These are phyloP conservation scores for Pempheris klunzingeri DNA, from an alignment of 2,797 vertebrate species.

Conservation along the genomic window DNA sequence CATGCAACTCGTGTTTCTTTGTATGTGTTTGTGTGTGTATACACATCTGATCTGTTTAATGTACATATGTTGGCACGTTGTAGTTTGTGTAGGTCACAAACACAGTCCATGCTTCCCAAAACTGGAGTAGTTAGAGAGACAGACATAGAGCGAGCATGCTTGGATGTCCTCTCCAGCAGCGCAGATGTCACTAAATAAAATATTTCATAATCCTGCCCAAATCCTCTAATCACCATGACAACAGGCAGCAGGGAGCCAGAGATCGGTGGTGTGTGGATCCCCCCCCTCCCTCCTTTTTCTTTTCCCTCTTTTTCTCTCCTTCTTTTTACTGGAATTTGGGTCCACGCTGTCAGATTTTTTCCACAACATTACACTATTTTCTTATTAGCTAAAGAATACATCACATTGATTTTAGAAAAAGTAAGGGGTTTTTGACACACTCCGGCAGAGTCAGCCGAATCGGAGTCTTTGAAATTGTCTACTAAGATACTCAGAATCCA, in stretches of 20 bases:
- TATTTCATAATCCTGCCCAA: slow-evolving; percentile 88
- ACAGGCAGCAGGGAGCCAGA: slow-evolving; percentile 84
- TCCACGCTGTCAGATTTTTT: slow-evolving; percentile 26
- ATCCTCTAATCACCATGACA: slow-evolving; percentile 88
- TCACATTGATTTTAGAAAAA: slow-evolving; percentile 4
- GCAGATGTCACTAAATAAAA: slow-evolving; percentile 87
- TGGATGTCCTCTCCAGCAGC: slow-evolving; percentile 82
- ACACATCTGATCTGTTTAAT: slow-evolving; percentile 23
- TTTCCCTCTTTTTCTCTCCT: slow-evolving; percentile 26
- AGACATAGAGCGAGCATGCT: slow-evolving; percentile 55
- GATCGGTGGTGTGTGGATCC: slow-evolving; percentile 77
- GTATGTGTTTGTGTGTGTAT: neutral
- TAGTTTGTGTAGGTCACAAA: slow-evolving; percentile 50
- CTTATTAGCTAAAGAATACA: neutral
- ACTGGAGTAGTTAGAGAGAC: slow-evolving; percentile 53
- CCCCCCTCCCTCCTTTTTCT: slow-evolving; percentile 31
- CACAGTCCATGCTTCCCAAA: slow-evolving; percentile 40
- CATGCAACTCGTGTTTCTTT: neutral
- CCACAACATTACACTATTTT: slow-evolving; percentile 8
- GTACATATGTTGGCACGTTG: slow-evolving; percentile 45
- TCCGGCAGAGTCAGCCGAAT: neutral
- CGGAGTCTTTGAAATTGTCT: neutral
- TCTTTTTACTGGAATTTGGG: slow-evolving; percentile 51
- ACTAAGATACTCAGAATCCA: neutral
- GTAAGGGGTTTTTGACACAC: neutral